Evolutionary conservation across 2,113 vertebrate genomes (phyloP), one percentile per base, ranked within the genome.

Genomic region (Protomyctophum bolini): DNA sequence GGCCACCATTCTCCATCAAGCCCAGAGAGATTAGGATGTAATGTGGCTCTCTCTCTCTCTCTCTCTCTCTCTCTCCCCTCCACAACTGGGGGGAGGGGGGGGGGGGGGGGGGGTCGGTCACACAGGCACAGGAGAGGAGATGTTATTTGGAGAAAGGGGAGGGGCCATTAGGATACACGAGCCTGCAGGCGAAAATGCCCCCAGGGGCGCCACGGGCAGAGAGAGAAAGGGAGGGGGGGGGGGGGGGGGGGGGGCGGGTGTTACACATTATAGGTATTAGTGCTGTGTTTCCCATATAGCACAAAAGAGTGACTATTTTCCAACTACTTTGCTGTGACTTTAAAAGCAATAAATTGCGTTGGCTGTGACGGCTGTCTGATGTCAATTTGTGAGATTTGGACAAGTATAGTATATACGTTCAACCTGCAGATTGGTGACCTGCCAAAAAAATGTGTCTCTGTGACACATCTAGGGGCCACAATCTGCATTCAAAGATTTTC

Each of bases 21-120:
- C 94, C 21, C 93, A 91, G 94, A 92, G 95, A 96, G 97, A 97
- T 98, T 97, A 96, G 95, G 93, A 96, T 96, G 94, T 97, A 95
- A 97, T 96, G 95, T 96, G 73, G 79, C 87, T 75, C 90, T 82
- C 21, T 21, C 21, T 21, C 21, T n/a, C n/a, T n/a, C n/a, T n/a
- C n/a, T n/a, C n/a, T n/a, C n/a, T n/a, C n/a, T 21, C 21, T 21
- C 21, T 21, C 90, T 95, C 94, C 33, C 93, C 67, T 75, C 83
- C n/a, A n/a, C n/a, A 94, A 94, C 92, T 87, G 94, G 56, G 48
- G 12, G 33, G 11, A 1, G 45, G n/a, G 87, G 94, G 14, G 56
- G 48, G 12, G 33, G 33, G 33, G 11, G 3, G 45, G n/a, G 85
- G 81, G 84, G 77, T 68, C 76, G 21, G 21, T 21, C 21, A 21